phyloP scores from a whole-genome alignment of 2,888 invertebrate genomes.

The Lathronympha strigana region DNA sequence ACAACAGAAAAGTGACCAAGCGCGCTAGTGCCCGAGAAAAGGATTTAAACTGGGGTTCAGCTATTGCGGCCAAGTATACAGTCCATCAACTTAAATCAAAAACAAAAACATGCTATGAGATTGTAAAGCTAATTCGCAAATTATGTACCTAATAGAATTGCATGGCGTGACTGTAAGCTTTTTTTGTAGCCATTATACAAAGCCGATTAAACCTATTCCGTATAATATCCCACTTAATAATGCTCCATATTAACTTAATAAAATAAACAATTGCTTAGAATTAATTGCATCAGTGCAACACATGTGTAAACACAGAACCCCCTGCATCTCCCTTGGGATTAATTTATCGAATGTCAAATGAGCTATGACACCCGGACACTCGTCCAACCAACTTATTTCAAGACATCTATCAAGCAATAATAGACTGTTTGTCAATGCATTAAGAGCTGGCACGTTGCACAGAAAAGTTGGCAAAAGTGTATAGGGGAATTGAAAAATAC shows the following conservation, averaged over 20 bases:
- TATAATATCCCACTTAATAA: conserved; percentile 41
- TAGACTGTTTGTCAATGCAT: conserved; percentile 2
- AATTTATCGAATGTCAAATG: conserved; percentile 82
- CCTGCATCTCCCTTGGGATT: conserved; percentile 72
- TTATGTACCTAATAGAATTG: neutral
- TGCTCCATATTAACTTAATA: conserved; percentile 42
- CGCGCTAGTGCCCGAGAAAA: no score
- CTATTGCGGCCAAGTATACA: no score
- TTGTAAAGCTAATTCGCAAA: neutral
- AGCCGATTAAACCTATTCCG: conserved; percentile 39
- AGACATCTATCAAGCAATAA: neutral
- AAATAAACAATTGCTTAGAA: conserved; percentile 42
- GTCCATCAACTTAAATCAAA: no score
- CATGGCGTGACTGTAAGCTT: neutral
- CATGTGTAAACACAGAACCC: conserved; percentile 45
- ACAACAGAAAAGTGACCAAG: no score
- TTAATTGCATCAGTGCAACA: conserved; percentile 45
- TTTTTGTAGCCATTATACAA: conserved; percentile 28
- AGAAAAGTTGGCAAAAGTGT: conserved; percentile 4
- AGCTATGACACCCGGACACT: conserved; percentile 75
- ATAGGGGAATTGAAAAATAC: conserved; percentile 20
- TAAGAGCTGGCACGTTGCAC: neutral
- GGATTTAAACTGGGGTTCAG: no score
- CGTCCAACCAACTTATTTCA: conserved; percentile 48
- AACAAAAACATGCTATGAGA: no score